Evolutionary conservation across 2,113 vertebrate species (phyloP).

Genomic region (Pelobates fuscus): DNA sequence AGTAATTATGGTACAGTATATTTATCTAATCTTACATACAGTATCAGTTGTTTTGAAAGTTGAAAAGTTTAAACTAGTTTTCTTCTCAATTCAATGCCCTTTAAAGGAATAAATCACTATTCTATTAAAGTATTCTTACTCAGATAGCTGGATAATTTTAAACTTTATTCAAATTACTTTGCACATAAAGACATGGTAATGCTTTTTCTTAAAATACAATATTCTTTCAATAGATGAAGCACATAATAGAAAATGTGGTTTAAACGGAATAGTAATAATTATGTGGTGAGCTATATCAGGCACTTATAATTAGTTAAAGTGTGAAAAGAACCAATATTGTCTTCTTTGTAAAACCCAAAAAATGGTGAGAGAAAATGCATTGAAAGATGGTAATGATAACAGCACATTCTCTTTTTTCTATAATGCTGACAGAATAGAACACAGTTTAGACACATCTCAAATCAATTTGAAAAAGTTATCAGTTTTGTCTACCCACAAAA

Average conservation of each 20-base stretch:
- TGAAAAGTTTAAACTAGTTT: too few species aligned
- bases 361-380: background rate
- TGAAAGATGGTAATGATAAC: background rate
- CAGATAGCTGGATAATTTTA: background rate
- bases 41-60: too few species aligned
- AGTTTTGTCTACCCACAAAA: too few species aligned
- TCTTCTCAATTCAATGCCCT: too few species aligned
- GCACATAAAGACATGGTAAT: background rate
- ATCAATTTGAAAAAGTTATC: too few species aligned
- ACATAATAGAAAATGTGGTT: background rate
- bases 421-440: background rate
- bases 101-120: too few species aligned
- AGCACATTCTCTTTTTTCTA: too few species aligned
- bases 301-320: background rate
- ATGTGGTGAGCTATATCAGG: background rate
- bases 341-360: background rate
- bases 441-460: too few species aligned
- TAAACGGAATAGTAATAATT: background rate
- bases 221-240: slow-evolving; percentile 1
- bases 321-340: background rate
- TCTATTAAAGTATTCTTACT: too few species aligned
- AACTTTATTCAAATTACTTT: background rate
- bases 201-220: slow-evolving; percentile 1
- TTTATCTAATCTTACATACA: too few species aligned
- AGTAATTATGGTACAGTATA: too few species aligned